Base-by-base conservation (phyloP, 2,888 invertebrate species). In the Spilarctia lutea region DNA sequence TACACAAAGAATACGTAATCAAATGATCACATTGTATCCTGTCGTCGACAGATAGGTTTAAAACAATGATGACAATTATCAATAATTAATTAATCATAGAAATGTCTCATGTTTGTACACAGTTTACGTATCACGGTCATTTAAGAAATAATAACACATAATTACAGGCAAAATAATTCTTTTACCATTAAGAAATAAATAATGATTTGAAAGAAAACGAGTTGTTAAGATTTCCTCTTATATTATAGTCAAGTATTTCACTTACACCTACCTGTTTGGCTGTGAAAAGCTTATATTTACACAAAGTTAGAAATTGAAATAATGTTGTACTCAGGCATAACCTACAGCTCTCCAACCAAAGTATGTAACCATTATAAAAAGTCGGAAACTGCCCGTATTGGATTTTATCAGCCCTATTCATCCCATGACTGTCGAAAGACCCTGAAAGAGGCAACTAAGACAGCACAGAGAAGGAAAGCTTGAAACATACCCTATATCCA, bases 161-260 rank as follows among this genome's bases (percentile, higher is more conserved):
- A 67, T 60, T 72, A 67, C 24, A 67, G n/a, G 56, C n/a, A 30
- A 72, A 72, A 42, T 60, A 60, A 27, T 13, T 30, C 8, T 30
- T 45, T 56, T 39, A 39, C 24, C 39, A 39, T 13, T 63, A 68
- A 68, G 63, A 73, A 60, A 68, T 45, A 45, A 68, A n/a, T 72
- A 56, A 30, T 56, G 30, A 24, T 60, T 60, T 72, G 42, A 42
- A 60, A 68, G 73, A 45, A 60, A 68, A 73, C 68, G 30, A 68
- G 60, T 27, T 27, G 71, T 71, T 48, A 65, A 27, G 39, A 63
- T 71, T 70, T 71, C 45, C 71, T 63, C 63, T 27, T 33, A 48
- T 42, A 48, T 27, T 27, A 27, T 30, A 65, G 18, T 10, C 30
- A 45, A 39, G 24, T 65, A 52, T 33, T 35, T 35, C 45, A 71